These are phyloP conservation scores for Platyscapa corneri DNA, from an alignment of 1,140 invertebrate species.

Conservation along the genomic window DNA sequence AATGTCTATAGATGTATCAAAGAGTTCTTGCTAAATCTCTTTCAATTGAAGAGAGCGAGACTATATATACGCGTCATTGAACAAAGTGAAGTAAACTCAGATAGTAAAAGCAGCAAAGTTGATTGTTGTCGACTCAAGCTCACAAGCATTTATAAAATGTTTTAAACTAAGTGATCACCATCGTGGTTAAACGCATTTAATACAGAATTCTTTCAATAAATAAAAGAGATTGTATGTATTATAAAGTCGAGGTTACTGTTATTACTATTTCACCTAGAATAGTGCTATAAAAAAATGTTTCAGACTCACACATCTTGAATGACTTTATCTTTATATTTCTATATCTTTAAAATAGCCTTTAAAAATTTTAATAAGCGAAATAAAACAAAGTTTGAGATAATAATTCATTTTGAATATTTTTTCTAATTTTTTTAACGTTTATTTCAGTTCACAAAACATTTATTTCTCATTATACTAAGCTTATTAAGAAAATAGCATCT, in stretches of 20 bases:
- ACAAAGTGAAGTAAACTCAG: neutral
- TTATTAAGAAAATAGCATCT: neutral
- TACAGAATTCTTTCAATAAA: neutral
- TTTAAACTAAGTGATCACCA: neutral
- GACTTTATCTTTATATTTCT: neutral
- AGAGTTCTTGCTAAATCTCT: constrained; percentile 13
- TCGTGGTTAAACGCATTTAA: constrained; percentile 1
- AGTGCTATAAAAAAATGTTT: neutral
- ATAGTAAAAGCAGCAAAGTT: constrained; percentile 30
- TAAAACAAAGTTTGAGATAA: neutral
- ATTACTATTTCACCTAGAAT: neutral
- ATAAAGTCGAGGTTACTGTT: neutral
- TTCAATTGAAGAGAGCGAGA: neutral
- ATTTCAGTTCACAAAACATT: neutral
- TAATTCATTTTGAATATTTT: neutral
- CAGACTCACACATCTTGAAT: neutral
- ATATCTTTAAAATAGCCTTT: neutral
- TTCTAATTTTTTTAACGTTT: neutral
- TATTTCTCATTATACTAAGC: neutral
- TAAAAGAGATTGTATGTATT: neutral
- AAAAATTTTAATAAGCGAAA: neutral
- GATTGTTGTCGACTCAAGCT: neutral
- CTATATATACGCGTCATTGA: constrained; percentile 6
- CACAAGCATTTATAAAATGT: neutral
- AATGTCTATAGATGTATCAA: constrained; percentile 10